Base-by-base conservation (phyloP, 2,888 invertebrate genomes). In the Melanophora roralis region DNA sequence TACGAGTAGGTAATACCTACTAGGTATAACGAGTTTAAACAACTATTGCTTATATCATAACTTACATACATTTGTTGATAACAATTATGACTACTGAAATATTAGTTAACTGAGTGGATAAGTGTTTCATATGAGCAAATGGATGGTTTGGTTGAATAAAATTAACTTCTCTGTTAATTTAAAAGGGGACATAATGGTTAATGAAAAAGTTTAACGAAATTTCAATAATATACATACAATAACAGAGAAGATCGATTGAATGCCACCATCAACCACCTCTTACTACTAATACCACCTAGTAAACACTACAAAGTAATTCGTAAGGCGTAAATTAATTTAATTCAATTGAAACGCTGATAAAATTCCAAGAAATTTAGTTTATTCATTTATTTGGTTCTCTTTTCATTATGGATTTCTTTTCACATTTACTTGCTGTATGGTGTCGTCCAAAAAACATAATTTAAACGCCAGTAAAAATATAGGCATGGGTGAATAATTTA, bases 241-340 rank as follows among this genome's bases (percentile, higher is more conserved):
- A 19, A 19, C 16, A 45, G 19, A 8, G 2, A 45, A 8, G 9
- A 11, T 8, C 19, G n/a, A 14, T 9, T 40, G 5, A 14, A 40
- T 14, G 51, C 23, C 45, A 34, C 11, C 38, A 23, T 9, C n/a
- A n/a, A n/a, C n/a, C n/a, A n/a, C n/a, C n/a, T n/a, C n/a, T n/a
- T n/a, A n/a, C n/a, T 36, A 73, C 34, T 23, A 16, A 14, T 23
- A 73, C 40, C 27, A 21, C 16, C 12, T 27, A 16, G 65, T 27
- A 43, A 59, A 60, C 43, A 43, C 27, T 43, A 60, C 80, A 80
- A 72, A 72, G 60, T 82, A 85, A 77, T 67, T 86, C 85, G 87
- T 88, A 86, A 87, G 88, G 88, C 86, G 88, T 86, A 86, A 88
- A 88, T 88, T 87, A 87, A 88, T 88, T 88, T 85, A 85, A 86